These are phyloP conservation scores for Hirundichthys speculiger DNA, from an alignment of 2,113 vertebrate species.

Conservation along the genomic window DNA sequence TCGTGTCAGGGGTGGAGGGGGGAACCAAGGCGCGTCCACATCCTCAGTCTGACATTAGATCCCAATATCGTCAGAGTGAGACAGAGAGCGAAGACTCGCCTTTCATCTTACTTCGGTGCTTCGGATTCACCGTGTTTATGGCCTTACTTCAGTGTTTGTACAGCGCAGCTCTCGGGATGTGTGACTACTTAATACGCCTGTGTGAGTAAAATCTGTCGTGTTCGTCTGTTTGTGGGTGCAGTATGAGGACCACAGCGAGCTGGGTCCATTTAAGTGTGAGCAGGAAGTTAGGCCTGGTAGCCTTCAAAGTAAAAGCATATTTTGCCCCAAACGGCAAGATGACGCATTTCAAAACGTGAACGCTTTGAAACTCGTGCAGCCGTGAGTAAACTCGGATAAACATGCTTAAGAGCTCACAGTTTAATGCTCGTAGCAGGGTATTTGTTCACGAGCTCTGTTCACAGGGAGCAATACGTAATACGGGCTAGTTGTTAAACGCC, in stretches of 20 bases:
- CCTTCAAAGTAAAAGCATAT: constrained; percentile 48
- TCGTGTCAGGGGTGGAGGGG: constrained; percentile 6
- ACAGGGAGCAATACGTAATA: too few relatives aligned
- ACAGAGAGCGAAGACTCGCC: constrained; percentile 17
- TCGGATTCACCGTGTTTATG: constrained; percentile 37
- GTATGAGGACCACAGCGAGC: constrained; percentile 6
- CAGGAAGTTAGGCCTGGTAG: background rate
- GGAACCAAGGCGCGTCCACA: constrained; percentile 58
- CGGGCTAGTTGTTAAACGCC: background rate
- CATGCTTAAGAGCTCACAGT: too few relatives aligned
- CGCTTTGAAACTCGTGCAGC: too few relatives aligned
- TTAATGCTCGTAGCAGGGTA: too few relatives aligned
- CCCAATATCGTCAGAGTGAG: constrained; percentile 56
- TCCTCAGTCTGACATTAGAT: constrained; percentile 65
- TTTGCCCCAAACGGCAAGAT: too few relatives aligned
- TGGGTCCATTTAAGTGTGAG: background rate
- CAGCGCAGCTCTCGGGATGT: constrained; percentile 62
- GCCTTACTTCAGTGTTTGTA: constrained; percentile 51
- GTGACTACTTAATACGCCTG: constrained; percentile 73
- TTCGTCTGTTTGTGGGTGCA: constrained; percentile 20
- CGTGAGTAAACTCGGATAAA: too few relatives aligned
- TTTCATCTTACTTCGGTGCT: constrained; percentile 1
- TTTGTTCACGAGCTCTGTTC: too few relatives aligned
- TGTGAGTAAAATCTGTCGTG: constrained; percentile 70
- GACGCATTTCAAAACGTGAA: too few relatives aligned